These are phyloP conservation scores for Drosophila fungiperda DNA, from an alignment of 2,888 invertebrate species.

Conservation along the genomic window DNA sequence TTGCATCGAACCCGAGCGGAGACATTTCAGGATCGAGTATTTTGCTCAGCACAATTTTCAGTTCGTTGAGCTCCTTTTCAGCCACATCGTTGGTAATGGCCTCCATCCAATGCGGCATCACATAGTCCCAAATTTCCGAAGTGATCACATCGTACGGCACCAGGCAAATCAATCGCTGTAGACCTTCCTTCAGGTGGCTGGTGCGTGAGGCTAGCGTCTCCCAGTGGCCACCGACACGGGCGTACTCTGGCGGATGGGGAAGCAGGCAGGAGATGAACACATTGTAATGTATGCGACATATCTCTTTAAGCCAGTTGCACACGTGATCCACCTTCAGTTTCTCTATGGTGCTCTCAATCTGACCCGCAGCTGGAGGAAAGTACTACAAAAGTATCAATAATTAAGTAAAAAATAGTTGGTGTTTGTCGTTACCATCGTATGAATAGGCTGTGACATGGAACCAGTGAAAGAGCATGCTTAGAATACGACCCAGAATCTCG, in stretches of 20 bases:
- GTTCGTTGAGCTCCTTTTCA: slow-evolving; percentile 93
- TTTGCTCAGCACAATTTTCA: slow-evolving; percentile 94
- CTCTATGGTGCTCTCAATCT: slow-evolving; percentile 94
- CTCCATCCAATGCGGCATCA: slow-evolving; percentile 99
- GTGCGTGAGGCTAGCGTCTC: slow-evolving; percentile 94
- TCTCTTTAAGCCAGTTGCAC: slow-evolving; percentile 94
- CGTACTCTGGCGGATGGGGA: slow-evolving; percentile 98
- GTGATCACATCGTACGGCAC: slow-evolving; percentile 99
- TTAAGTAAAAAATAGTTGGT: background rate
- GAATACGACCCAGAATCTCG: slow-evolving; percentile 93
- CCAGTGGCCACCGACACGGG: slow-evolving; percentile 98
- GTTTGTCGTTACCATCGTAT: slow-evolving; percentile 91
- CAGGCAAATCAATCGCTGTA: slow-evolving; percentile 96
- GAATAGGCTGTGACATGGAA: slow-evolving; percentile 99
- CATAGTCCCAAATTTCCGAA: slow-evolving; percentile 98
- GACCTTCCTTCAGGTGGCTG: slow-evolving; percentile 96
- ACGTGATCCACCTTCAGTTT: slow-evolving; percentile 96
- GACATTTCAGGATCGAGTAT: slow-evolving; percentile 98
- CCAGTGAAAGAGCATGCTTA: slow-evolving; percentile 99
- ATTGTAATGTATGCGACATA: slow-evolving; percentile 93
- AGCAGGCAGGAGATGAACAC: slow-evolving; percentile 95
- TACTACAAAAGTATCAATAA: background rate
- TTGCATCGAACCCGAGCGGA: slow-evolving; percentile 96
- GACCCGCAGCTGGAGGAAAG: slow-evolving; percentile 86
- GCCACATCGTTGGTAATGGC: slow-evolving; percentile 97